These are phyloP conservation scores for Parnassius smintheus DNA, from an alignment of 2,888 invertebrate species.

Conservation along the genomic window DNA sequence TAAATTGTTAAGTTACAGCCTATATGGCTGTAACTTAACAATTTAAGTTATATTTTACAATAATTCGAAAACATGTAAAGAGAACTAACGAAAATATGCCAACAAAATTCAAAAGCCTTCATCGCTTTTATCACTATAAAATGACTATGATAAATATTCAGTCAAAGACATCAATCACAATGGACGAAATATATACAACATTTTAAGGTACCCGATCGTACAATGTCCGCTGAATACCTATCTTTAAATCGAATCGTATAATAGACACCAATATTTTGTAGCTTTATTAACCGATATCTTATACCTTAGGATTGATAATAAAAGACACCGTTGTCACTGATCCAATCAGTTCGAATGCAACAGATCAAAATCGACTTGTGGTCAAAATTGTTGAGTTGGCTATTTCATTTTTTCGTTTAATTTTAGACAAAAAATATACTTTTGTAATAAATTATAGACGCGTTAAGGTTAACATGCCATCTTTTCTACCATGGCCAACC, in stretches of 20 bases:
- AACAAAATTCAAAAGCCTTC: slow-evolving; percentile 31
- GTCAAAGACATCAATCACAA: slow-evolving; percentile 47
- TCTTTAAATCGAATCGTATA: slow-evolving; percentile 33
- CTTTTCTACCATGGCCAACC: no score
- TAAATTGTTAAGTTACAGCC: no score
- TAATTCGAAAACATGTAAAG: background rate
- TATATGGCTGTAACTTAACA: no score
- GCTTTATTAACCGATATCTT: no score
- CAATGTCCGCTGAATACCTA: slow-evolving; percentile 47
- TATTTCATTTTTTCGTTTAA: background rate
- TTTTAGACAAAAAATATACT: no score
- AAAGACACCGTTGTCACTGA: slow-evolving; percentile 46
- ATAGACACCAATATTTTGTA: slow-evolving; percentile 39
- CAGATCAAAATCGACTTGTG: slow-evolving; percentile 44
- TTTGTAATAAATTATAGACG: no score
- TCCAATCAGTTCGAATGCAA: slow-evolving; percentile 42
- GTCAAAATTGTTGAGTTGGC: slow-evolving; percentile 53
- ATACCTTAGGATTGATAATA: slow-evolving; percentile 42
- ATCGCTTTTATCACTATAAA: slow-evolving; percentile 23
- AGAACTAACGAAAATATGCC: background rate
- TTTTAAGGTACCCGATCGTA: slow-evolving; percentile 56
- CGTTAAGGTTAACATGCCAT: no score
- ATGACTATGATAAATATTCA: slow-evolving; percentile 44
- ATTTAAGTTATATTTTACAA: background rate
- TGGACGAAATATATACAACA: slow-evolving; percentile 43